Conservation (phyloP, 2,888 invertebrate genomes). For the Ormyrus rosae region DNA sequence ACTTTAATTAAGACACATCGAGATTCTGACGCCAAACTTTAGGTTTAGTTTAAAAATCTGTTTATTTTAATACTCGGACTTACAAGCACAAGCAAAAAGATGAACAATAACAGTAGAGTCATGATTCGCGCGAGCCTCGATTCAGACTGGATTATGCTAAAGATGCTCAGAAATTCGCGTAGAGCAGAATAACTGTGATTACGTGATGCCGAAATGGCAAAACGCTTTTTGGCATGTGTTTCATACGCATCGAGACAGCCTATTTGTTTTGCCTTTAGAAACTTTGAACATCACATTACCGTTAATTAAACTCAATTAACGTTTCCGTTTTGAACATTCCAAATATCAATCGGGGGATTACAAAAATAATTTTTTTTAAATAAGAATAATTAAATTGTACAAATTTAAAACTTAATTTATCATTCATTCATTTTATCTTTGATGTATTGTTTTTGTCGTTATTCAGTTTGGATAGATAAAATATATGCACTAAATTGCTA, state of each 20-base stretch:
- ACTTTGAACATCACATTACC: background rate
- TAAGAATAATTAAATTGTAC: too few species aligned
- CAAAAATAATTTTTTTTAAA: too few species aligned
- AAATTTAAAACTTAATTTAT: too few species aligned
- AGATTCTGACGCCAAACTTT: too few species aligned
- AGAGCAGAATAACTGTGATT: slow-evolving; percentile 61
- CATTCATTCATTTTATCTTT: too few species aligned
- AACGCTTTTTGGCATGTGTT: slow-evolving; percentile 66
- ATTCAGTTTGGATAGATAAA: too few species aligned
- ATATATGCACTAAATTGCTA: too few species aligned
- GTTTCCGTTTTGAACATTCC: too few species aligned
- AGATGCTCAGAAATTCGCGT: slow-evolving; percentile 63
- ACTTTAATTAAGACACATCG: too few species aligned
- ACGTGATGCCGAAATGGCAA: slow-evolving; percentile 64
- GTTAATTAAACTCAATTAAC: slow-evolving; percentile 28
- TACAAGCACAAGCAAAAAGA: slow-evolving; percentile 64
- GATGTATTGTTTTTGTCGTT: too few species aligned
- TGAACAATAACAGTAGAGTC: slow-evolving; percentile 64
- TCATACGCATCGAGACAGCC: slow-evolving; percentile 62
- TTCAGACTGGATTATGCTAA: slow-evolving; percentile 63
- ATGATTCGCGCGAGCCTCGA: slow-evolving; percentile 64
- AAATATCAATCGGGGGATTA: too few species aligned
- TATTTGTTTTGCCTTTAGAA: slow-evolving; percentile 24
- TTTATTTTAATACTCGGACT: slow-evolving; percentile 52
- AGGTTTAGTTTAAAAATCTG: too few species aligned